Evolutionary conservation across 2,888 invertebrate species (phyloP), one percentile per base, ranked within the genome.

Genomic region (Volucella zonaria): DNA sequence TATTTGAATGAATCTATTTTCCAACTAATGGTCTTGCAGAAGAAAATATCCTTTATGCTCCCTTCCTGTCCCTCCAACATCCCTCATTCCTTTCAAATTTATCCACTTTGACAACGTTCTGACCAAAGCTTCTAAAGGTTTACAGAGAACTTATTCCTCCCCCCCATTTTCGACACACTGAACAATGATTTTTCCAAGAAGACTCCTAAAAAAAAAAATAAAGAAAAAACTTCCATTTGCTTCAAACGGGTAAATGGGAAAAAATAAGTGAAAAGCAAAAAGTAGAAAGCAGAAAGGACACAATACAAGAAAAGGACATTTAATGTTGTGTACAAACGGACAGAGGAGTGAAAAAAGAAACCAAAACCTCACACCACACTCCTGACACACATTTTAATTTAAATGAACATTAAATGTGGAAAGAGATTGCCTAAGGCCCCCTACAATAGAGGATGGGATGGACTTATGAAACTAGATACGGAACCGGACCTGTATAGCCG

Each of bases 311-410:
- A 59, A 77, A 61, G 61, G 45, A 52, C 76, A 76, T 68, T 76
- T 45, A 52, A 51, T 61, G 38, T 45, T 23, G 14, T 59, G 9
- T 23, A 62, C 52, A 31, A 14, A 31, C 18, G 12, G 10, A n/a
- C 15, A 49, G 38, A 11, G 40, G 40, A 18, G 14, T 9, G 38
- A 8, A 56, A 23, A 2, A 56, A n/a, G 15, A 67, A 59, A 49
- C 9, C 51, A 18, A 38, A 43, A 59, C 49, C 75, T 23, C 61
- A 77, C 38, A 61, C 61, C 61, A 38, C 61, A 52, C 68, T 52
- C 47, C 47, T 77, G 68, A 62, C 62, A 78, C 70, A 78, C 77
- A 78, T 78, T 70, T 78, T 78, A 78, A 78, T 78, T 78, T 70
- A 70, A 70, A 78, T 78, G 61, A 70, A 78, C 77, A 70, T 43